Evolutionary conservation across 1,140 invertebrate species (phyloP), one percentile per base, ranked within the genome.

Genomic region (Drosophila pseudoobscura): DNA sequence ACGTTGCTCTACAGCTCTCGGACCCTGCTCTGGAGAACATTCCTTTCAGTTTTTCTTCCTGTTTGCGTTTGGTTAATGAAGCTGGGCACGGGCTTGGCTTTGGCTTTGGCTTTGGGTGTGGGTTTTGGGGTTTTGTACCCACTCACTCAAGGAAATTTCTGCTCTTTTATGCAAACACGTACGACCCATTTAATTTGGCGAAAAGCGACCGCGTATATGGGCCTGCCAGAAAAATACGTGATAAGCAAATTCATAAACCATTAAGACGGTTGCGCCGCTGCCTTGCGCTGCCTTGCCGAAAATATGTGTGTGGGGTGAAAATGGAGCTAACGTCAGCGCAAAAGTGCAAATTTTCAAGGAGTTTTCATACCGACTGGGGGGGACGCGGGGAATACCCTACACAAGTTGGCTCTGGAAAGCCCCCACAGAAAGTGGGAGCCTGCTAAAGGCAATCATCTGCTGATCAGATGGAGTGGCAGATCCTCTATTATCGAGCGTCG

Each of bases 231-330:
- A 83, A 83, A 83, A 83, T 83, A 83, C 79, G 79, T 83, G 79
- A 83, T 83, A 83, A 83, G 79, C 79, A 83, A 83, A 83, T 83
- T 83, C 79, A 83, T 83, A 83, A 83, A 83, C 75, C 79, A 83
- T 83, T 83, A 83, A 83, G 78, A 78, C 58, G 79, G 73, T 82
- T 78, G 59, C 31, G 24, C 3, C 24, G 24, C 24, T 24, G 24
- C 22, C 22, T 29, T 6, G 5, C 72, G 24, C 24, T 24, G 24
- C 51, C 55, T 20, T 3, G 31, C 26, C n/a, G 26, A 69, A 68
- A 57, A 56, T 24, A 53, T 17, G 9, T 24, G 5, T 24, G 5
- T 24, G 45, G 45, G 65, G 35, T n/a, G 8, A 35, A 57, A 56
- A 69, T 75, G 64, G 41, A 64, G 75, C 78, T 74, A 76, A 68